phyloP scores from a whole-genome alignment of 1,140 invertebrate genomes.

The Neotoxoptera formosana region DNA sequence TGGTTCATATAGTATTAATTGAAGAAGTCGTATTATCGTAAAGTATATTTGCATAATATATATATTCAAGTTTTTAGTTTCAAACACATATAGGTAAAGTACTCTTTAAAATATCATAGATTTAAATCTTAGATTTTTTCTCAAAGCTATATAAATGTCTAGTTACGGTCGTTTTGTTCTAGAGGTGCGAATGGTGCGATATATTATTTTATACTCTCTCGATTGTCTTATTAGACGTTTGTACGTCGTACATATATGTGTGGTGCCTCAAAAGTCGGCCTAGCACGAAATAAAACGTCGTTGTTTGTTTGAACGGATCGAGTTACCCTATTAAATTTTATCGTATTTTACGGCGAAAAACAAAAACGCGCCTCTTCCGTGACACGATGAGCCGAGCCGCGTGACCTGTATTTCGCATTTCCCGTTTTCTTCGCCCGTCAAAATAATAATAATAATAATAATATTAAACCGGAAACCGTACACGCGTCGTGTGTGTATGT shows the following conservation, averaged over 20 bases:
- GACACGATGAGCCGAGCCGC: neutral
- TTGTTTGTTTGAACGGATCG: neutral
- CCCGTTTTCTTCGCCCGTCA: neutral
- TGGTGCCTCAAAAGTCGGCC: neutral
- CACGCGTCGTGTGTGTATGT: neutral
- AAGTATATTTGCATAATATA: no score
- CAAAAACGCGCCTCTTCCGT: neutral
- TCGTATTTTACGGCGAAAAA: neutral
- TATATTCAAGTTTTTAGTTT: no score
- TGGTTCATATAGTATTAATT: no score
- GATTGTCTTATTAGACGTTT: neutral
- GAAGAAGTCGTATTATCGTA: no score
- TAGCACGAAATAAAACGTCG: neutral
- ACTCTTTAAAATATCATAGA: no score
- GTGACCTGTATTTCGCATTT: neutral
- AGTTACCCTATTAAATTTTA: conserved; percentile 19
- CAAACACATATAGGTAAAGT: no score
- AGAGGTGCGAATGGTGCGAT: no score
- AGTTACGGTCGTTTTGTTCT: no score
- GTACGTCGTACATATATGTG: neutral
- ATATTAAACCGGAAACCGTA: neutral
- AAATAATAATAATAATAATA: neutral
- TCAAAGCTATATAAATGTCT: no score
- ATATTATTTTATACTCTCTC: neutral
- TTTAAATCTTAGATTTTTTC: no score